phyloP scores from a whole-genome alignment of 2,113 vertebrate genomes.

The Chaenogobius annularis region DNA sequence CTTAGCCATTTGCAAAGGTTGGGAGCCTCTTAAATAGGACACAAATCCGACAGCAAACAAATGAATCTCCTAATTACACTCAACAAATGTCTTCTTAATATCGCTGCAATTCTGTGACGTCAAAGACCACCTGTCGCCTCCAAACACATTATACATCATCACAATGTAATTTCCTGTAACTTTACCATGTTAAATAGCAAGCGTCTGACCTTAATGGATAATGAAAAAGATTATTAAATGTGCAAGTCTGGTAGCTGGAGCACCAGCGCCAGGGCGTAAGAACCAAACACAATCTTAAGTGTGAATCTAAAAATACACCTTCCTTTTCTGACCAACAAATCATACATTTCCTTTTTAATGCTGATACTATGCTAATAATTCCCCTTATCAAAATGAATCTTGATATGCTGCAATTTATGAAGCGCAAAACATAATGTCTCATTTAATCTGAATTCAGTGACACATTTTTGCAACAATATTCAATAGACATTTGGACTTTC shows the following conservation, averaged over 20 bases:
- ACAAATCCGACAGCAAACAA: slow-evolving; percentile 38
- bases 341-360: not conserved
- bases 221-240: slow-evolving; percentile 50
- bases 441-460: too few relatives aligned
- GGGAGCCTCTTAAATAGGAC: slow-evolving; percentile 7
- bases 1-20: slow-evolving; percentile 16
- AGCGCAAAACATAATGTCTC: too few relatives aligned
- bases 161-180: slow-evolving; percentile 44
- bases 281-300: slow-evolving; percentile 8
- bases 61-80: slow-evolving; percentile 33
- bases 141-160: slow-evolving; percentile 41
- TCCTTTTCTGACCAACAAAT: not conserved
- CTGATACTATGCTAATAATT: too few relatives aligned
- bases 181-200: slow-evolving; percentile 47
- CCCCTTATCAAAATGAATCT: too few relatives aligned
- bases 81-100: slow-evolving; percentile 30
- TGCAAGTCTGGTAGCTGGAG: slow-evolving; percentile 18
- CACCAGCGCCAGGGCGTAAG: slow-evolving; percentile 17
- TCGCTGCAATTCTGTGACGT: slow-evolving; percentile 20
- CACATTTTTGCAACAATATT: too few relatives aligned
- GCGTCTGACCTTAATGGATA: slow-evolving; percentile 34
- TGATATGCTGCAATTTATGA: too few relatives aligned
- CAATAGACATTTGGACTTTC: too few relatives aligned
- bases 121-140: slow-evolving; percentile 43
- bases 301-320: not conserved